Conservation (phyloP, 2,888 invertebrate genomes). For the Agonum fuliginosum region DNA sequence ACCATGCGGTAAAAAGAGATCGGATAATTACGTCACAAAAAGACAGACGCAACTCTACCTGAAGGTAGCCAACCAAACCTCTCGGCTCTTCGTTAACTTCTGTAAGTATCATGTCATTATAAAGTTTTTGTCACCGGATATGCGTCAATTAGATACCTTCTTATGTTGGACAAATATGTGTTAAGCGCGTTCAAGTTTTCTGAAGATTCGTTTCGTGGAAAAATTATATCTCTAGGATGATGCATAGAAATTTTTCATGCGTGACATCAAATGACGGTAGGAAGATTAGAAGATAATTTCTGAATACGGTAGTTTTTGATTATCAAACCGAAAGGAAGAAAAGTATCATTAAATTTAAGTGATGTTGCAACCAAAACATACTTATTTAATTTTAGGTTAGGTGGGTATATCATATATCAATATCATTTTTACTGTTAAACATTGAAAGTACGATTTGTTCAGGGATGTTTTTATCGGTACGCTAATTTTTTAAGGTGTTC, state of each 20-base stretch:
- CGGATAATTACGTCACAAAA: constrained; percentile 41
- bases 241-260: constrained; percentile 29
- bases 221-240: constrained; percentile 13
- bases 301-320: constrained; percentile 41
- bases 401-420: too few relatives aligned
- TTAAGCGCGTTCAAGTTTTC: constrained; percentile 40
- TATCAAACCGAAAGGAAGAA: constrained; percentile 23
- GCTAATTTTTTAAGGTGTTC: too few relatives aligned
- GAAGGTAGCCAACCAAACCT: constrained; percentile 20
- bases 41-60: neutral
- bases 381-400: constrained; percentile 4
- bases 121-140: constrained; percentile 57
- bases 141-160: constrained; percentile 52
- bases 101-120: constrained; percentile 48
- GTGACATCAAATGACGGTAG: constrained; percentile 35
- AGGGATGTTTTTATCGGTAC: too few relatives aligned
- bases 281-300: constrained; percentile 29
- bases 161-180: constrained; percentile 43
- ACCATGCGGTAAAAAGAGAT: constrained; percentile 50
- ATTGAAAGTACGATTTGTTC: too few relatives aligned
- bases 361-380: constrained; percentile 6
- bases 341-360: constrained; percentile 20
- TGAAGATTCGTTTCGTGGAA: constrained; percentile 28
- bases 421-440: too few relatives aligned
- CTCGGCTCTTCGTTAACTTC: neutral